Conservation (phyloP, 2,888 invertebrate species). For the Trisateles emortualis region DNA sequence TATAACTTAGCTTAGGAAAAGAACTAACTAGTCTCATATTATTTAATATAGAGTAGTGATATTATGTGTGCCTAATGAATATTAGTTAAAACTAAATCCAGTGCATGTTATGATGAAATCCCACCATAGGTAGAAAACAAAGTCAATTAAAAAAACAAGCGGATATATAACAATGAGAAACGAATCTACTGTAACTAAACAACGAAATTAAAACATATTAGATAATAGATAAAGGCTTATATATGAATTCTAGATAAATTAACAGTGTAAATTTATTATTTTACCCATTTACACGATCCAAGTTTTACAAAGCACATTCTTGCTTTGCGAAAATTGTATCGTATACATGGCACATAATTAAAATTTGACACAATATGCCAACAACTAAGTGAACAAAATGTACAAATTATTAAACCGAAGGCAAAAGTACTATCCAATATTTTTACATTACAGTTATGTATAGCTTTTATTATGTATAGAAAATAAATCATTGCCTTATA, state of each 20-base stretch:
- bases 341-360: background rate
- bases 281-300: background rate
- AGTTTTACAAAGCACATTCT: too few relatives aligned
- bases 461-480: conserved; percentile 40
- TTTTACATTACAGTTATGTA: conserved; percentile 34
- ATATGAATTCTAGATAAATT: conserved; percentile 22
- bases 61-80: conserved; percentile 81
- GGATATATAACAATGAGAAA: conserved; percentile 20
- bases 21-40: conserved; percentile 86
- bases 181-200: conserved; percentile 43
- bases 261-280: background rate
- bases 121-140: conserved; percentile 32
- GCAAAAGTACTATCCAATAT: conserved; percentile 40
- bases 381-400: conserved; percentile 24
- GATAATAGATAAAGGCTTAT: conserved; percentile 25
- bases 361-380: conserved; percentile 12
- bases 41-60: conserved; percentile 81
- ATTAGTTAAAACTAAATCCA: conserved; percentile 57
- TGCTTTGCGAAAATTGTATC: too few relatives aligned
- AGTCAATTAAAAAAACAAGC: conserved; percentile 39
- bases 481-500: conserved; percentile 46
- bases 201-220: conserved; percentile 47
- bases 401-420: conserved; percentile 29
- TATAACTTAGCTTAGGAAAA: conserved; percentile 78
- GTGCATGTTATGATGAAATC: conserved; percentile 42